phyloP scores from a whole-genome alignment of 2,797 vertebrate genomes.

The Salarias fasciatus region DNA sequence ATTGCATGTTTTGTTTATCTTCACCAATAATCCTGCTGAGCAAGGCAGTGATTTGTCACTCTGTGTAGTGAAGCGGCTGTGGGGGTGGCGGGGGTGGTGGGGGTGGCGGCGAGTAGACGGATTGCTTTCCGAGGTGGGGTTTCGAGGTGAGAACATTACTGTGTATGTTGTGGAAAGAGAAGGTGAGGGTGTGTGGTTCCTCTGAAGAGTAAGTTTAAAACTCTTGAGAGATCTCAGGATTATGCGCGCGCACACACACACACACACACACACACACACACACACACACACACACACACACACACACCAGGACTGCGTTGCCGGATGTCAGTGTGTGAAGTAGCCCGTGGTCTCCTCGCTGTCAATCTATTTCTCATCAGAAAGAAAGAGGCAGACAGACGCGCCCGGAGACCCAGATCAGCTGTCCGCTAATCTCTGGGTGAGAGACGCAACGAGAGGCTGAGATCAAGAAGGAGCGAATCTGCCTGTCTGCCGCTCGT shows the following conservation, averaged over 20 bases:
- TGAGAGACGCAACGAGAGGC: slow-evolving; percentile 38
- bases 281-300: slow-evolving; percentile 7
- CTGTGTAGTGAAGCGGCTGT: background rate
- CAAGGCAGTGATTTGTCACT: background rate
- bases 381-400: slow-evolving; percentile 27
- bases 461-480: slow-evolving; percentile 33
- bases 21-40: slow-evolving; percentile 7
- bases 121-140: background rate
- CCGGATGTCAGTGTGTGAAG: slow-evolving; percentile 2
- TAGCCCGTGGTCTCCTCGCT: slow-evolving; percentile 11
- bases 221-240: slow-evolving; percentile 6
- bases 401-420: slow-evolving; percentile 41
- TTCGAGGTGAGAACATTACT: slow-evolving; percentile 1
- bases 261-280: slow-evolving; percentile 7
- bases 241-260: slow-evolving; percentile 9
- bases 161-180: slow-evolving; percentile 11
- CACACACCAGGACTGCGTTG: background rate
- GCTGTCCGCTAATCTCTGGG: slow-evolving; percentile 51
- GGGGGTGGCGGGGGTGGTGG: too few relatives aligned
- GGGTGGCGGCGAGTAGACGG: background rate
- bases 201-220: slow-evolving; percentile 17
- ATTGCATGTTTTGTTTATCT: background rate
- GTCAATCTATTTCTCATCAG: slow-evolving; percentile 37
- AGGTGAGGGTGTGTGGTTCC: slow-evolving; percentile 8
- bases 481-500: slow-evolving; percentile 54